Evolutionary conservation across 2,888 invertebrate genomes (phyloP), one percentile per base, ranked within the genome.

Genomic region (Parnassius glacialis): DNA sequence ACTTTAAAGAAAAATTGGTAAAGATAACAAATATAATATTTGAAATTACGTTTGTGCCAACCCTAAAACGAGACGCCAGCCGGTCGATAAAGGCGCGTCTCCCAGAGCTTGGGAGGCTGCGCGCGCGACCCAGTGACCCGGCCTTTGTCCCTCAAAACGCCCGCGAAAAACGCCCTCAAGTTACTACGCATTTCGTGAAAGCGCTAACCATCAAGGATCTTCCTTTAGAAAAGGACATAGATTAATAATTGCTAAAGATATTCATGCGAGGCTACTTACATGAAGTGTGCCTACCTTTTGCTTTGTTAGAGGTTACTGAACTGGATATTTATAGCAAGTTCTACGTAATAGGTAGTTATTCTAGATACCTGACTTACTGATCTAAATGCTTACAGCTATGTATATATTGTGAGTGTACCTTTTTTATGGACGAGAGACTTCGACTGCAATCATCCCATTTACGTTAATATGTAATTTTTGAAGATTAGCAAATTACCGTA

Each of bases 61-160:
- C 90, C 88, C 87, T 90, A 79, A 34, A 48, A 61, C 69, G 66
- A 73, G 80, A 81, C 83, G 85, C 69, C 80, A 79, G 73, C 81
- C 91, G 92, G 86, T 92, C 92, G 87, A 92, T 92, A 92, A 78
- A 90, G 90, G 82, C 85, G 88, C 90, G 85, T 84, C 84, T 83
- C 84, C 81, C 83, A 82, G 85, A 80, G 78, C 81, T 78, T 75
- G 78, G 88, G 90, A 92, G 86, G 89, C 92, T 92, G 92, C 91
- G 92, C 92, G 92, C 82, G 83, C 93, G 93, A 93, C 93, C 93
- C 93, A 93, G 92, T 93, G 93, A 93, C 93, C 93, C 89, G 84
- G 85, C 83, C 84, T 73, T 72, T 73, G 67, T 69, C 71, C 71
- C 69, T 76, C 84, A 83, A 80, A 67, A 69, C 71, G 67, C 70